phyloP scores from a whole-genome alignment of 2,888 invertebrate species.

The Merodon equestris region DNA sequence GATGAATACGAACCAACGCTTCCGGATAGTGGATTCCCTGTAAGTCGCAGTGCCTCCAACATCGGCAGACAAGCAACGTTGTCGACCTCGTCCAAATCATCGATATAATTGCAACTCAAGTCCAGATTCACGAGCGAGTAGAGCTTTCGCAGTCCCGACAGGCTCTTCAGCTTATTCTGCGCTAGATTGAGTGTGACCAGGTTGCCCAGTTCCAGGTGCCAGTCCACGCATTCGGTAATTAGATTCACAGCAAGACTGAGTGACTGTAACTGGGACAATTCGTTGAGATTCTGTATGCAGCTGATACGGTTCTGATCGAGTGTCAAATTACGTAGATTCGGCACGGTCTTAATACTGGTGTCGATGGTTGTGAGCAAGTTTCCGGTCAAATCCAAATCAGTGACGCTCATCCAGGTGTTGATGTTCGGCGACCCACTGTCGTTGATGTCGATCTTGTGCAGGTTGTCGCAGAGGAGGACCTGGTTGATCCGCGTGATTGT shows the following conservation, averaged over 20 bases:
- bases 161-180: conserved; percentile 87
- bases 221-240: conserved; percentile 85
- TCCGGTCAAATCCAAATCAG: conserved; percentile 86
- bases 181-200: conserved; percentile 91
- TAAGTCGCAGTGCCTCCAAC: conserved; percentile 90
- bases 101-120: conserved; percentile 91
- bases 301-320: conserved; percentile 89
- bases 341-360: conserved; percentile 87
- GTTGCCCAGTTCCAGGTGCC: conserved; percentile 93
- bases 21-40: conserved; percentile 92
- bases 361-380: conserved; percentile 89
- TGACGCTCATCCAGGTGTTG: conserved; percentile 83
- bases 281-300: conserved; percentile 87
- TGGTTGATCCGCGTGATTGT: conserved; percentile 83
- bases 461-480: conserved; percentile 90
- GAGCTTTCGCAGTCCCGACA: conserved; percentile 88
- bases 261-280: conserved; percentile 86
- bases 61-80: conserved; percentile 90
- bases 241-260: conserved; percentile 90
- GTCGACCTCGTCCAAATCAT: conserved; percentile 89
- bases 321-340: conserved; percentile 85
- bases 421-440: conserved; percentile 47
- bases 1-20: conserved; percentile 79
- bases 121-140: conserved; percentile 92
- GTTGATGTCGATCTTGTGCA: conserved; percentile 83